Evolutionary conservation across 2,797 vertebrate genomes (phyloP), one percentile per base, ranked within the genome.

Genomic region (Aeoliscus strigatus): DNA sequence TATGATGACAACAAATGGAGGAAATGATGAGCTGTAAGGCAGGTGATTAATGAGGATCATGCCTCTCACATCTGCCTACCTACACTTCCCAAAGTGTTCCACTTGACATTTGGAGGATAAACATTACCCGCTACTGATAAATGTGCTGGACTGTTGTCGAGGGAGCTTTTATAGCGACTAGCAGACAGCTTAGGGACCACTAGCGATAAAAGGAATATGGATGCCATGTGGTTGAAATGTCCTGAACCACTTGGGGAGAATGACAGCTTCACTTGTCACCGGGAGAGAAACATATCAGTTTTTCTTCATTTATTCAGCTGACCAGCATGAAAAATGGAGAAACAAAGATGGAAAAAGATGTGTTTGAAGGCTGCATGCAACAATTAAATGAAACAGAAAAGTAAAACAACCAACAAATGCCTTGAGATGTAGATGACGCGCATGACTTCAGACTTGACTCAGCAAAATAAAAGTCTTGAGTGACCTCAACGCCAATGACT

Each of bases 101-200:
- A 15, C 49, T 39, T 69, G 53, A 46, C 52, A 47, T 41, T 48
- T 42, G 36, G 53, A 81, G 70, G 65, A 66, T 45, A 34, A 64
- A 72, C 60, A 69, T 28, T 70, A 38, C 56, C 66, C 66, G 65
- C 78, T 77, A 70, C 64, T 77, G 75, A 75, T 13, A 23, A 16
- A 13, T 35, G 9, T 2, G 40, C 38, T 6, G 45, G 18, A 46
- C 68, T 67, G 64, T 60, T 52, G 51, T 53, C 33, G 13, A 6
- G 30, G 12, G 15, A 55, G 49, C 17, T 6, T 3, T 41, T 15
- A 26, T 15, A 48, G 35, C 16, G 11, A 3, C 1, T 5, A 15
- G 30, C 42, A 69, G 41, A 54, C 51, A 61, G 56, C 41, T 60
- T 48, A 46, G 34, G 49, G 18, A 21, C 35, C 49, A 30, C 60